Evolutionary conservation across 2,797 vertebrate genomes (phyloP).

Genomic region (Anas bahamensis): DNA sequence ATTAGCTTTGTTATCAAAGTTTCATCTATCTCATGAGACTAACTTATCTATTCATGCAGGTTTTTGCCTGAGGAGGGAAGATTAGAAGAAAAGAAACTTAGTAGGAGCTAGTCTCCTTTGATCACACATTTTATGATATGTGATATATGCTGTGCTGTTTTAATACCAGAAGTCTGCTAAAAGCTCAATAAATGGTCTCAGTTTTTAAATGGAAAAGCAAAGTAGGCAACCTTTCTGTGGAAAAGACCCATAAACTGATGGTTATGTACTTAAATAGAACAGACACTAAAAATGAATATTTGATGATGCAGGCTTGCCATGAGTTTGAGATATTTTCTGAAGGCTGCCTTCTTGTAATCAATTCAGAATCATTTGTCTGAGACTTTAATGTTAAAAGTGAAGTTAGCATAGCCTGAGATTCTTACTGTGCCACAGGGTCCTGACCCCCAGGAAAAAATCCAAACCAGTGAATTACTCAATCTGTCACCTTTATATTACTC

Average conservation of each 20-base stretch:
- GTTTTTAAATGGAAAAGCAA: background rate
- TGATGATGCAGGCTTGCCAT: background rate
- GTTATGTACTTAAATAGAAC: background rate
- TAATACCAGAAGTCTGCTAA: background rate
- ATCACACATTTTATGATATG: constrained; percentile 6
- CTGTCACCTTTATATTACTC: background rate
- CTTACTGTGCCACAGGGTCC: background rate
- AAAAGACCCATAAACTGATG: background rate
- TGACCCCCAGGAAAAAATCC: background rate
- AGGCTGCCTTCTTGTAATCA: background rate
- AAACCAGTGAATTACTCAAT: background rate
- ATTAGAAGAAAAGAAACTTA: constrained; percentile 38
- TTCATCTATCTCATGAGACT: background rate
- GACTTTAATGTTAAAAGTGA: background rate
- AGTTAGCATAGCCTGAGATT: background rate
- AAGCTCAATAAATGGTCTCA: background rate
- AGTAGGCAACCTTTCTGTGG: background rate
- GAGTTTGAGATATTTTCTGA: background rate
- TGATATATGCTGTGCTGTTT: background rate
- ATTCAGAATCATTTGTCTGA: background rate
- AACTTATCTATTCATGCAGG: constrained; percentile 30
- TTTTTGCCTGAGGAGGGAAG: constrained; percentile 53
- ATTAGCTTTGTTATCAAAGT: constrained; percentile 10
- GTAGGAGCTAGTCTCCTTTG: constrained; percentile 9
- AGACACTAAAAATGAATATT: background rate